Conservation (phyloP, 2,888 invertebrate species). For the Drosophila nr. perissopoda region DNA sequence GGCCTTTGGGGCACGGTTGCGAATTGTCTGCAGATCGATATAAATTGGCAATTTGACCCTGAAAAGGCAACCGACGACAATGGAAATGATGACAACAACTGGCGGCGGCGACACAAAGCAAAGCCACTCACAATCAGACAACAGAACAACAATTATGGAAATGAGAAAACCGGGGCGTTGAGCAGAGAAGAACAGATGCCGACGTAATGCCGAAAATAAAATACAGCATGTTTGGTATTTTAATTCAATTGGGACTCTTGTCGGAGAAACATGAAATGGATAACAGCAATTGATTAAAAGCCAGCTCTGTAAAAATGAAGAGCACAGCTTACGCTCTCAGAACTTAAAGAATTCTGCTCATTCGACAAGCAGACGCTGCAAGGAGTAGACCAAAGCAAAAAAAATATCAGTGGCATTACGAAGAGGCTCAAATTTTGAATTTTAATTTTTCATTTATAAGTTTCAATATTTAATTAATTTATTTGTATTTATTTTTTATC, state of each 20-base stretch:
- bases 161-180: constrained; percentile 38
- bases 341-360: constrained; percentile 17
- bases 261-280: constrained; percentile 58
- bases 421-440: not conserved
- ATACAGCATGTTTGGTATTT: constrained; percentile 60
- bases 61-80: constrained; percentile 63
- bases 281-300: constrained; percentile 19
- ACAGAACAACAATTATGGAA: constrained; percentile 69
- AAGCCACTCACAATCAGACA: constrained; percentile 45
- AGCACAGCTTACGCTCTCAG: not conserved
- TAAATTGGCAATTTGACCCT: constrained; percentile 80
- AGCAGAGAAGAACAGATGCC: constrained; percentile 44
- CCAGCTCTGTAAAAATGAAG: not conserved
- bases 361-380: not conserved
- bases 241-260: constrained; percentile 64
- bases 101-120: constrained; percentile 47
- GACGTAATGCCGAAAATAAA: constrained; percentile 39
- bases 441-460: not conserved
- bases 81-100: constrained; percentile 38
- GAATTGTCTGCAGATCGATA: constrained; percentile 63
- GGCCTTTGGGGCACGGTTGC: constrained; percentile 22
- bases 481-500: not conserved
- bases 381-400: not conserved
- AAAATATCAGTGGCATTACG: too few relatives aligned
- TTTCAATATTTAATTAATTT: not conserved